Evolutionary conservation across 1,140 invertebrate species (phyloP), one percentile per base, ranked within the genome.

Genomic region (Choristoneura fumiferana): DNA sequence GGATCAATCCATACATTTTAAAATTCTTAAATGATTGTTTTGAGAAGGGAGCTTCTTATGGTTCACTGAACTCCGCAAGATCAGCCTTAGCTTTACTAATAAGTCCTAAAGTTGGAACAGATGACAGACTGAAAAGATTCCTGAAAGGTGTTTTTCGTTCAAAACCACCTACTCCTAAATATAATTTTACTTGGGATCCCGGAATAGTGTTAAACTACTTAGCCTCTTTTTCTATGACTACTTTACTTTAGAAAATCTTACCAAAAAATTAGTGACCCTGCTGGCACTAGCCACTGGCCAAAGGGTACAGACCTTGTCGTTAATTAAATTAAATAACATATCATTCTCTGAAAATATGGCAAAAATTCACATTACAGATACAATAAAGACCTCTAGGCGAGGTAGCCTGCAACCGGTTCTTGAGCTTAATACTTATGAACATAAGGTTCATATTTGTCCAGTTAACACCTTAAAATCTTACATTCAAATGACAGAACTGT

Each of bases 391-490:
- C 1, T 40, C 55, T 10, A 37, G 12, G 2, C 17, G 13, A 12
- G 55, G 55, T 9, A 22, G 12, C 17, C 15, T 9, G 29, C 5
- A 9, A n/a, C 55, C 55, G 4, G 2, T 17, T 3, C 15, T 57
- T 12, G 6, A 10, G 10, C 10, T 57, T 12, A 37, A 37, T 5
- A 33, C 39, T 10, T 57, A 29, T 33, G 8, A 12, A 12, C 12
- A 57, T 43, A 40, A 43, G 6, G 2, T 29, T 29, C 2, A 35
- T 5, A 55, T 55, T n/a, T 55, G 53, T 17, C 53, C 53, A 55
- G 53, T 34, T 15, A 18, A 38, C 6, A 15, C 36, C 3, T 55
- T 55, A 14, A n/a, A 12, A n/a, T 3, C 8, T 1, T 55, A 55
- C 36, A 14, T 55, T 35, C 6, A 37, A 15, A 36, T 6, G 10